Conservation (phyloP, 2,888 invertebrate species). For the Drosophila antonietae region DNA sequence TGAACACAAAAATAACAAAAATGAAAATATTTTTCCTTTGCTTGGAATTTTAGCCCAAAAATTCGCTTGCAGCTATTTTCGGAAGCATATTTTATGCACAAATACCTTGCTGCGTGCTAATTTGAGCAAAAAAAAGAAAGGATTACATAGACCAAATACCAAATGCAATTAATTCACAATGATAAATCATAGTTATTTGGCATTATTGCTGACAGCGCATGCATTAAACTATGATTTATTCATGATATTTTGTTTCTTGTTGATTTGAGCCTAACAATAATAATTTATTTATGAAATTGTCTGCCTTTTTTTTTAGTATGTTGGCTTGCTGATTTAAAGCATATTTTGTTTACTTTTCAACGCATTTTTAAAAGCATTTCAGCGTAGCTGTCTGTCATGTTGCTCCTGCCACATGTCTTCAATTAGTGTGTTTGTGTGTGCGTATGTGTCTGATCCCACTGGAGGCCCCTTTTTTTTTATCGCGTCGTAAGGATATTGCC, state of each 20-base stretch:
- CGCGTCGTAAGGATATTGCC: conserved; percentile 36
- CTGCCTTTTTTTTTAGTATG: neutral
- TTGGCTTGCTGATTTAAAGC: too few relatives aligned
- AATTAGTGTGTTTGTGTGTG: conserved; percentile 28
- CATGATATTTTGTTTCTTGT: too few relatives aligned
- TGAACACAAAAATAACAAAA: conserved; percentile 13
- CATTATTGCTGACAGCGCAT: neutral
- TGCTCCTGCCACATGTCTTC: conserved; percentile 37
- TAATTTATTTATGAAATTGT: neutral
- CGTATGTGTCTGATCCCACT: neutral
- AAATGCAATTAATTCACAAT: neutral
- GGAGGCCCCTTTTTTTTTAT: conserved; percentile 26
- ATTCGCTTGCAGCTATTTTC: conserved; percentile 33
- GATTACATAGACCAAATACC: neutral
- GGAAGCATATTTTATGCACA: conserved; percentile 9
- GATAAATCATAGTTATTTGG: neutral
- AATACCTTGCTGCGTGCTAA: neutral
- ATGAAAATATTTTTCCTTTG: conserved; percentile 29
- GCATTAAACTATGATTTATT: too few relatives aligned
- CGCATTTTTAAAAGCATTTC: conserved; percentile 43
- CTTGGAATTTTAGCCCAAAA: conserved; percentile 12
- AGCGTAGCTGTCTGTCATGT: conserved; percentile 22
- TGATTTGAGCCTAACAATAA: too few relatives aligned
- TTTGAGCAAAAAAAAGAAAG: neutral
- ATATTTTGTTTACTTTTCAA: neutral